Conservation (phyloP, 2,888 invertebrate genomes). For the Hypomecis punctinalis region DNA sequence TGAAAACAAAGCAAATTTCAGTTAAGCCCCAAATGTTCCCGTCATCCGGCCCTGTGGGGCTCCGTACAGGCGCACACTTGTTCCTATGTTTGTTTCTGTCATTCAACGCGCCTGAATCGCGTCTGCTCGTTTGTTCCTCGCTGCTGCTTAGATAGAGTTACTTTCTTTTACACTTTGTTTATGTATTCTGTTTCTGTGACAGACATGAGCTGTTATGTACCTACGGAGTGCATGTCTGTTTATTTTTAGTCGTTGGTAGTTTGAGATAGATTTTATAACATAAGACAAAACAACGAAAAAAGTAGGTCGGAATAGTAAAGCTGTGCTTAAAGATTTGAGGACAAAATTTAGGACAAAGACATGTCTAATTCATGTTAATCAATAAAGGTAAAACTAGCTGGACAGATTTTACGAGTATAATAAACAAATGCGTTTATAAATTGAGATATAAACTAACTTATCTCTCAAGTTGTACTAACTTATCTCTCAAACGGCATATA, state of each 20-base stretch:
- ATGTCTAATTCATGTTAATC: no score
- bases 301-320: no score
- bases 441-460: no score
- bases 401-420: no score
- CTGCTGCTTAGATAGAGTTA: slow-evolving; percentile 52
- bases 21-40: slow-evolving; percentile 6
- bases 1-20: not conserved
- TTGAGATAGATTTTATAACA: not conserved
- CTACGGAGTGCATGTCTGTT: slow-evolving; percentile 21
- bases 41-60: slow-evolving; percentile 43
- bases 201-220: slow-evolving; percentile 31
- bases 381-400: no score
- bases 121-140: slow-evolving; percentile 55
- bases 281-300: no score
- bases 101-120: slow-evolving; percentile 69
- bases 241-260: not conserved
- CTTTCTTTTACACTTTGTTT: slow-evolving; percentile 60
- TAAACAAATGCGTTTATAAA: no score
- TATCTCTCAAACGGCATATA: no score
- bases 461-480: no score
- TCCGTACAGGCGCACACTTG: slow-evolving; percentile 70
- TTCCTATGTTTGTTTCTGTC: slow-evolving; percentile 82
- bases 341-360: no score
- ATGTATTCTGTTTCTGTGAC: slow-evolving; percentile 48
- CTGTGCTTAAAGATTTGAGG: no score